Conservation (phyloP, 1,140 invertebrate species). For the Ditylenchus dipsaci region DNA sequence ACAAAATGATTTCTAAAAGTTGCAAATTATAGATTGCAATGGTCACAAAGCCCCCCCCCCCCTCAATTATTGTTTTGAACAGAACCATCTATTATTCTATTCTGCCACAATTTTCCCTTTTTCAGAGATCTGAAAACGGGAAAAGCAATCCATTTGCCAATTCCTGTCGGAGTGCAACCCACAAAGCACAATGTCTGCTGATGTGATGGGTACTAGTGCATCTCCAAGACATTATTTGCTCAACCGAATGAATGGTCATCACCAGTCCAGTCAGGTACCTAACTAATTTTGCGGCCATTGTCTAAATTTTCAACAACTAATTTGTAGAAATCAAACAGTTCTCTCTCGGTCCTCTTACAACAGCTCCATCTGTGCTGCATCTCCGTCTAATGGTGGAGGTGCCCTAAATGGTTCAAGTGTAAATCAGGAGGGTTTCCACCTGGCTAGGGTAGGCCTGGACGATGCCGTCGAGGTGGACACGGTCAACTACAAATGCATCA, state of each 20-base stretch:
- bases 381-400: not conserved
- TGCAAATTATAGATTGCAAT: too few species aligned
- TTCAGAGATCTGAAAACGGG: too few species aligned
- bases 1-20: too few species aligned
- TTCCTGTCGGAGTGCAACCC: constrained; percentile 8
- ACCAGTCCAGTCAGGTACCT: constrained; percentile 18
- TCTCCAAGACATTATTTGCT: too few species aligned
- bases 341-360: constrained; percentile 34
- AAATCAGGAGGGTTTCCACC: constrained; percentile 42
- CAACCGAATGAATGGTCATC: not conserved
- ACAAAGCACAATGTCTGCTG: constrained; percentile 9
- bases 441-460: constrained; percentile 53
- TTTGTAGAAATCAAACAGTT: constrained; percentile 39
- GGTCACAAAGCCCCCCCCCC: too few species aligned
- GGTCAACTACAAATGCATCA: constrained; percentile 56
- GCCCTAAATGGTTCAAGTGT: not conserved
- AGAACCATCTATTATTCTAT: too few species aligned
- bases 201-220: not conserved
- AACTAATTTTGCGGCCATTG: not conserved
- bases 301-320: not conserved
- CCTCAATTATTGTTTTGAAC: too few species aligned
- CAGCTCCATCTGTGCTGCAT: constrained; percentile 5
- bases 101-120: too few species aligned
- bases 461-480: constrained; percentile 43
- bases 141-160: not conserved